These are phyloP conservation scores for Tipula vernalis DNA, from an alignment of 2,888 invertebrate genomes.

Conservation along the genomic window DNA sequence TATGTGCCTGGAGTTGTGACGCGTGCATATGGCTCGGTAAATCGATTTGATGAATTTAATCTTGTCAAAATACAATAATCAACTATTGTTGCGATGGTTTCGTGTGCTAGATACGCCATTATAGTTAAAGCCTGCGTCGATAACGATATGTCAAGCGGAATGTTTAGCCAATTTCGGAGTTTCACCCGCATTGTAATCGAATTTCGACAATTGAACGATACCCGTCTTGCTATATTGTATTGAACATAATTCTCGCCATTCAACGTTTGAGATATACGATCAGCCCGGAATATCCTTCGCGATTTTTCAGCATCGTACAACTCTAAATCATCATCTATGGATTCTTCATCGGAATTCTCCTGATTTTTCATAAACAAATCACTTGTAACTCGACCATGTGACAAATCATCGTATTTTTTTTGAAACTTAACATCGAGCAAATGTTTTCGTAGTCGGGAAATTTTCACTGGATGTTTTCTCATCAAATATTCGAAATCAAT, in stretches of 20 bases:
- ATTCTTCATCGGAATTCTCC: slow-evolving; percentile 42
- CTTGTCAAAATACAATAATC: slow-evolving; percentile 72
- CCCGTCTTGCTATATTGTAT: slow-evolving; percentile 64
- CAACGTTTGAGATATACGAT: slow-evolving; percentile 43
- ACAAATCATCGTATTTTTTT: slow-evolving; percentile 28
- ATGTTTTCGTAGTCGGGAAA: slow-evolving; percentile 64
- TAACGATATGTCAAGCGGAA: slow-evolving; percentile 48
- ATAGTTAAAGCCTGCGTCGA: slow-evolving; percentile 57
- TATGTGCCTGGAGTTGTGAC: slow-evolving; percentile 34
- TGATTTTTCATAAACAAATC: slow-evolving; percentile 29
- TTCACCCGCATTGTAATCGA: slow-evolving; percentile 42
- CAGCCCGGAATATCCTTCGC: slow-evolving; percentile 41
- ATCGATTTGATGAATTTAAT: slow-evolving; percentile 56
- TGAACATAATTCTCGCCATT: slow-evolving; percentile 55
- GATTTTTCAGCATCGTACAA: slow-evolving; percentile 33
- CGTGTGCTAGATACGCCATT: slow-evolving; percentile 74
- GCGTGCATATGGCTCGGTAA: slow-evolving; percentile 56
- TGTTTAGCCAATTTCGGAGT: slow-evolving; percentile 49
- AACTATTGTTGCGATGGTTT: slow-evolving; percentile 79
- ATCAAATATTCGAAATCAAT: slow-evolving; percentile 72
- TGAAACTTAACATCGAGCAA: slow-evolving; percentile 44
- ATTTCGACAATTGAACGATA: slow-evolving; percentile 50
- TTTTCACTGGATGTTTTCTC: slow-evolving; percentile 65
- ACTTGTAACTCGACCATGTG: slow-evolving; percentile 30
- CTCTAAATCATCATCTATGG: slow-evolving; percentile 39